These are phyloP conservation scores for Anguilla pacifica DNA, from an alignment of 2,797 vertebrate genomes.

Conservation along the genomic window DNA sequence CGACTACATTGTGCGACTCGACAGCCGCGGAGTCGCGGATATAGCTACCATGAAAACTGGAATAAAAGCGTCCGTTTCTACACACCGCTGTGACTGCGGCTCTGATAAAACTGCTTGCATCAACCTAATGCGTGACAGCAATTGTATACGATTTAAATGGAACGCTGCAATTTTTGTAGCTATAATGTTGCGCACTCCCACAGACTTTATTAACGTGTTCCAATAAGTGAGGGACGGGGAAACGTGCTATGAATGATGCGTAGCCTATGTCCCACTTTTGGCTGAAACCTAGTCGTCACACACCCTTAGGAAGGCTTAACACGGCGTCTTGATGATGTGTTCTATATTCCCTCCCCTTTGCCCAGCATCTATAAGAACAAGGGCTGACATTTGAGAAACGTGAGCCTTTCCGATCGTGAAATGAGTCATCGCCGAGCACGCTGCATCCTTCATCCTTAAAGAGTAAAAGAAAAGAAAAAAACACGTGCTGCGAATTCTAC, in stretches of 20 bases:
- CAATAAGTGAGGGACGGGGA: neutral
- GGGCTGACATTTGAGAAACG: conserved; percentile 26
- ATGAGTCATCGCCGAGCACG: conserved; percentile 7
- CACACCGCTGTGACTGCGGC: neutral
- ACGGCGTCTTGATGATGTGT: neutral
- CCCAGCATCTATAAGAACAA: conserved; percentile 1
- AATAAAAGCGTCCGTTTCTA: no score
- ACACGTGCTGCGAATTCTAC: neutral
- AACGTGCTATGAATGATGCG: no score
- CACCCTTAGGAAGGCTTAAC: neutral
- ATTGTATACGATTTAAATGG: neutral
- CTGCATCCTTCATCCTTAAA: neutral
- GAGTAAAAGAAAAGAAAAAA: neutral
- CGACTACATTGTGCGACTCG: neutral
- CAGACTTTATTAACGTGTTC: neutral
- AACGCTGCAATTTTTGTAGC: neutral
- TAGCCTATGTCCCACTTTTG: neutral
- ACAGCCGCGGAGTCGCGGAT: neutral
- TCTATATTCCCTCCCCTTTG: neutral
- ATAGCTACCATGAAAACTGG: no score
- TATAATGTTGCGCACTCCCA: neutral
- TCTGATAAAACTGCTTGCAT: neutral
- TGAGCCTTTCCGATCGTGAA: neutral
- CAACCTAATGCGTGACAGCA: neutral
- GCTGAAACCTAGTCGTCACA: neutral